Conservation (phyloP, 2,113 vertebrate genomes). For the Rhegmatorhina hoffmannsi region DNA sequence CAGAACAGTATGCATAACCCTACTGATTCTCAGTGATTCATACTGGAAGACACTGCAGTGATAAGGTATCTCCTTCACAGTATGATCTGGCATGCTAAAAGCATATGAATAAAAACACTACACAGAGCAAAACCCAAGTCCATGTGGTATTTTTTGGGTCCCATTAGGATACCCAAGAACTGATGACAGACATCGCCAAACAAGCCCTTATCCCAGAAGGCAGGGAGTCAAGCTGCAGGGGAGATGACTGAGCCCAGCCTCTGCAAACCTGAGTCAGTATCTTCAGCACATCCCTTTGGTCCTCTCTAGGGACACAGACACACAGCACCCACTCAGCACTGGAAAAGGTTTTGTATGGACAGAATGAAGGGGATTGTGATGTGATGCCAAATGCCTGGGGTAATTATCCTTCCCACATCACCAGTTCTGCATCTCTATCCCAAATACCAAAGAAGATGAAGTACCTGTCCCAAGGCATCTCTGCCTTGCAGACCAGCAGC, state of each 20-base stretch:
- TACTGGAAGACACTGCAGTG: background rate
- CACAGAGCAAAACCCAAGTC: background rate
- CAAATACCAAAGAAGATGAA: background rate
- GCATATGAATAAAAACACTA: background rate
- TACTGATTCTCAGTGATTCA: background rate
- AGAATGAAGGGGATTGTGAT: background rate
- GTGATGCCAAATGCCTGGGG: background rate
- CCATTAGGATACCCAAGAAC: background rate
- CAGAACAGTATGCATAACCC: background rate
- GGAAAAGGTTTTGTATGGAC: background rate
- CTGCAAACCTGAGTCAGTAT: background rate
- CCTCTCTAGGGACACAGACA: background rate
- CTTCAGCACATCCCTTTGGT: background rate
- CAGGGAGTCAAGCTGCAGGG: background rate
- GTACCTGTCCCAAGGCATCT: background rate
- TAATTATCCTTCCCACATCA: background rate
- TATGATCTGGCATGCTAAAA: background rate
- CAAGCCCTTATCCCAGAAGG: accelerated
- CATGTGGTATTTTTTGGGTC: background rate
- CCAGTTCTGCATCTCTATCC: background rate
- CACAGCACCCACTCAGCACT: background rate
- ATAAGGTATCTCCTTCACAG: background rate
- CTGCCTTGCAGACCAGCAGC: background rate
- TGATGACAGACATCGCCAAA: background rate
- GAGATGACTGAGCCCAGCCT: background rate